Evolutionary conservation across 1,140 invertebrate species (phyloP).

Genomic region (Drosophila elegans): DNA sequence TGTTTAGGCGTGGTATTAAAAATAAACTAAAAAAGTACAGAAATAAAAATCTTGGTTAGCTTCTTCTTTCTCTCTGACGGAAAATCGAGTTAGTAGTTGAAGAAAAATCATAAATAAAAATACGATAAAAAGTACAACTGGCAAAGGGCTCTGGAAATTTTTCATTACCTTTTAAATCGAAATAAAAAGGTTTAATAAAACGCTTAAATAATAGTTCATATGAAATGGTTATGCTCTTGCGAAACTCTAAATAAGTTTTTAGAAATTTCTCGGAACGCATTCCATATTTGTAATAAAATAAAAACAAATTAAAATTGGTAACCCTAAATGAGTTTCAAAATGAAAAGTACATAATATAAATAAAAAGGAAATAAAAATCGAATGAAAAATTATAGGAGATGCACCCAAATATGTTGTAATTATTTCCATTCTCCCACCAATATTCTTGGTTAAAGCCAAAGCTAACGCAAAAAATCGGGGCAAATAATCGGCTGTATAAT

Average conservation of each 20-base stretch:
- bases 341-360: constrained; percentile 70
- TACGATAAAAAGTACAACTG: constrained; percentile 76
- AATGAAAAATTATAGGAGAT: constrained; percentile 84
- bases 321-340: constrained; percentile 46
- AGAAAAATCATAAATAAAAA: constrained; percentile 68
- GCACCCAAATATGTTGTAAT: constrained; percentile 84
- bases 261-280: constrained; percentile 16
- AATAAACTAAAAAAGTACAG: constrained; percentile 72
- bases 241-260: constrained; percentile 32
- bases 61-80: constrained; percentile 37
- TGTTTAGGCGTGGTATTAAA: constrained; percentile 83
- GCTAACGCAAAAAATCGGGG: constrained; percentile 56
- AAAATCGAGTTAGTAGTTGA: constrained; percentile 57
- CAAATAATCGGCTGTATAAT: constrained; percentile 71
- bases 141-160: constrained; percentile 84
- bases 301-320: constrained; percentile 39
- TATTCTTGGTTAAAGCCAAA: constrained; percentile 58
- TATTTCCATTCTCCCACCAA: constrained; percentile 81
- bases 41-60: constrained; percentile 57
- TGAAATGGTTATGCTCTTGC: constrained; percentile 8
- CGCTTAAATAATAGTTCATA: constrained; percentile 12
- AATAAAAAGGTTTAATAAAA: constrained; percentile 56
- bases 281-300: constrained; percentile 20
- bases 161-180: constrained; percentile 70
- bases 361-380: constrained; percentile 70